These are phyloP conservation scores for Drosophila fungiperda DNA, from an alignment of 2,888 invertebrate genomes.

Conservation along the genomic window DNA sequence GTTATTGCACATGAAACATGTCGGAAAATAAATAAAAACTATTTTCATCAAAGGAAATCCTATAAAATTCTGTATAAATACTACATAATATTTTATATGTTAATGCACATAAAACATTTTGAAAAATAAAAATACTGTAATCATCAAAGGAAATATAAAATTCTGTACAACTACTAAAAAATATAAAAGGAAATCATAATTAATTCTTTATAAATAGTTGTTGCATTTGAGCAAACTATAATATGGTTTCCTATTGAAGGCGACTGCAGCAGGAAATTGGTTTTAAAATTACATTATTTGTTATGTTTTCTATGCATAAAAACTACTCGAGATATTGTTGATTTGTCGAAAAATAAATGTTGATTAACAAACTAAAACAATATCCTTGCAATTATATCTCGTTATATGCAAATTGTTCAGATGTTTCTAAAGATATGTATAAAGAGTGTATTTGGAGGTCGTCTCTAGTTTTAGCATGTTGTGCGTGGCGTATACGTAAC, in stretches of 20 bases:
- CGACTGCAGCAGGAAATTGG: neutral
- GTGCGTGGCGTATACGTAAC: conserved; percentile 72
- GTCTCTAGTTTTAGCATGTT: conserved; percentile 37
- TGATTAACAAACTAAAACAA: neutral
- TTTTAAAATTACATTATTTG: neutral
- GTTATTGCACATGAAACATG: conserved; percentile 12
- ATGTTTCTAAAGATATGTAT: too few relatives aligned
- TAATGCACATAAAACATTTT: neutral
- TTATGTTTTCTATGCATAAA: neutral
- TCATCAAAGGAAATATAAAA: neutral
- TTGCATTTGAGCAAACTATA: neutral
- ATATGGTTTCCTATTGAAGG: neutral
- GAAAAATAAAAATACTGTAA: neutral
- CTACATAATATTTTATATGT: neutral
- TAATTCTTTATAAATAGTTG: neutral
- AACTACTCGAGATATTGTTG: neutral
- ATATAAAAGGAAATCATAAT: neutral
- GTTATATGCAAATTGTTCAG: neutral
- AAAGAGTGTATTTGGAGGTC: conserved; percentile 21
- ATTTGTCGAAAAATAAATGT: neutral
- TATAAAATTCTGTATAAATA: neutral
- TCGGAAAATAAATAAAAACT: neutral
- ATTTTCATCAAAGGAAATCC: conserved; percentile 1
- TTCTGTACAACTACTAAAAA: neutral
- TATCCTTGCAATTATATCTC: neutral